Conservation (phyloP, 2,113 vertebrate genomes). For the Trachemys scripta region DNA sequence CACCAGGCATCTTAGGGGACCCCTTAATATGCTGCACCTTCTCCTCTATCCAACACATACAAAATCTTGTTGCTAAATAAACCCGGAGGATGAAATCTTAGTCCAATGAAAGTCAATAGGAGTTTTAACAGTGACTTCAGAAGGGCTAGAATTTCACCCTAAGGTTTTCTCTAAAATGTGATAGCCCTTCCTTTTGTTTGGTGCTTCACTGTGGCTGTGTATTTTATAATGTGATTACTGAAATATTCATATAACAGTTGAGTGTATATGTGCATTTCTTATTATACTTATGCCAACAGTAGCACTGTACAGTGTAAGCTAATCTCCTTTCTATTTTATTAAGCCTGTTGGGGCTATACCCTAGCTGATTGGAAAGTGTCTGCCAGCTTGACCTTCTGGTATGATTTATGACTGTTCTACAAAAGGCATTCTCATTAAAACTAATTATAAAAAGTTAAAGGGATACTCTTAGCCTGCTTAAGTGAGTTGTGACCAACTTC, state of each 20-base stretch:
- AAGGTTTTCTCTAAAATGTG: not conserved
- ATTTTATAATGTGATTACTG: not conserved
- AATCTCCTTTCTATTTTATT: not conserved
- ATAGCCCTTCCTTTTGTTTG: not conserved
- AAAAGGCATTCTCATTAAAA: not conserved
- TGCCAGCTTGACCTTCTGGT: not conserved
- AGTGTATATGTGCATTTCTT: fast-evolving
- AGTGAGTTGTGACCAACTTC: not conserved
- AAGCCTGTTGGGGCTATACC: not conserved
- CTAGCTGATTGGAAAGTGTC: not conserved
- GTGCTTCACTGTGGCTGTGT: not conserved
- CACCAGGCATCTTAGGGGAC: not conserved
- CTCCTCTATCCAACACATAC: not conserved
- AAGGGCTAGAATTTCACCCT: not conserved
- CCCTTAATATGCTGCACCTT: not conserved
- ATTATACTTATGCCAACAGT: not conserved
- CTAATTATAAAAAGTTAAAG: not conserved
- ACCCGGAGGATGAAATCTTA: not conserved
- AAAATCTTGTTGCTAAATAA: not conserved
- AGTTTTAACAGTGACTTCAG: not conserved
- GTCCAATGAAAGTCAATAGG: not conserved
- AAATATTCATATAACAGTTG: not conserved
- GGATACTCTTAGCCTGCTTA: not conserved
- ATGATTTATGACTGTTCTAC: not conserved
- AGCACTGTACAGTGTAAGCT: fast-evolving